Conservation (phyloP, 2,113 vertebrate genomes). For the Limnothrissa miodon region DNA sequence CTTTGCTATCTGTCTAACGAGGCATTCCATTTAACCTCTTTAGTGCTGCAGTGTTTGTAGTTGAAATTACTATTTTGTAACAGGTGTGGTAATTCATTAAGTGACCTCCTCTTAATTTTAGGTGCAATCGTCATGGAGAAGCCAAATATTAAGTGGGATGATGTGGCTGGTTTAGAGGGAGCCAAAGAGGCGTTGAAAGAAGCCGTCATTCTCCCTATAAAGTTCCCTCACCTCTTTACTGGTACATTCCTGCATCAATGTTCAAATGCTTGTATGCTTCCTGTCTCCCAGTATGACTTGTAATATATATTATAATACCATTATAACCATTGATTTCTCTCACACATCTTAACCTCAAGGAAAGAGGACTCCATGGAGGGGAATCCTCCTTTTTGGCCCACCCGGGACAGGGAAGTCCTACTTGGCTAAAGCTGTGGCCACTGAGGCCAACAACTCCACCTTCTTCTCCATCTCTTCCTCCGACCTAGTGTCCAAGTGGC, state of each 20-base stretch:
- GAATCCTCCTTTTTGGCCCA: conserved; percentile 92
- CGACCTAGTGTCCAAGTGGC: conserved; percentile 84
- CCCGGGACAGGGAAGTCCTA: conserved; percentile 94
- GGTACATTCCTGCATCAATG: conserved; percentile 63
- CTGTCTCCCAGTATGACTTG: not conserved
- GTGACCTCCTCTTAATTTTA: conserved; percentile 46
- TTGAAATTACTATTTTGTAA: too few relatives aligned
- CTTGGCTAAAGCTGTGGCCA: conserved; percentile 88
- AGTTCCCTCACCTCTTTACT: conserved; percentile 96
- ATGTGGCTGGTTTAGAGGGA: conserved; percentile 91
- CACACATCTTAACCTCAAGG: conserved; percentile 61
- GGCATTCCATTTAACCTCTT: too few relatives aligned
- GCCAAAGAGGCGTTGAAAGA: conserved; percentile 97
- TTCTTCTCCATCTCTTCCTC: conserved; percentile 94
- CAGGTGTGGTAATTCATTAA: not conserved
- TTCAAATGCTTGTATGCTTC: too few relatives aligned
- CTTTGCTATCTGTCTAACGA: not conserved
- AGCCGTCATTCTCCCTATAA: conserved; percentile 95
- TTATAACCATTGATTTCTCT: not conserved
- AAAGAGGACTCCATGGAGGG: conserved; percentile 92
- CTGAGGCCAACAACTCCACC: conserved; percentile 77
- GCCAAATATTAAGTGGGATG: conserved; percentile 93
- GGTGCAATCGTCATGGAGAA: conserved; percentile 97
- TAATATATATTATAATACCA: not conserved
- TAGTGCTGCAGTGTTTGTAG: too few relatives aligned